phyloP scores from a whole-genome alignment of 2,888 invertebrate species.

The Drepana falcataria region DNA sequence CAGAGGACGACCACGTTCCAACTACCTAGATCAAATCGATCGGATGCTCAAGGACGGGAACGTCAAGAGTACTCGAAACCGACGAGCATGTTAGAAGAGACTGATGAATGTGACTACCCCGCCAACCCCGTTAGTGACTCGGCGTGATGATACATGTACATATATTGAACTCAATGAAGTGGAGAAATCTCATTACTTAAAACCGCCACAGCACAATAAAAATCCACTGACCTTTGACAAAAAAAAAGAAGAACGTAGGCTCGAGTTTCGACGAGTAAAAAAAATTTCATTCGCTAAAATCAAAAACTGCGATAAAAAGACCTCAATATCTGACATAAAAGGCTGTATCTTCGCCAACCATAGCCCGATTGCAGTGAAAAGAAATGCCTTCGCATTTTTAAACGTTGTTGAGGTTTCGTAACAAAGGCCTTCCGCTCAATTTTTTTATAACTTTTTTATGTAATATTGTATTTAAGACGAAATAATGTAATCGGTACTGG shows the following conservation, averaged over 20 bases:
- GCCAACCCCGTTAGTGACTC: too few relatives aligned
- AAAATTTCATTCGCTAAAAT: slow-evolving; percentile 37
- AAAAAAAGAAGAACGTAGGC: slow-evolving; percentile 12
- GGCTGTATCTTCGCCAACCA: slow-evolving; percentile 16
- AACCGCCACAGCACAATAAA: slow-evolving; percentile 17
- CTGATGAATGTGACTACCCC: too few relatives aligned
- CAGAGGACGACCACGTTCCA: too few relatives aligned
- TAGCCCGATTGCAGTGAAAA: slow-evolving; percentile 21
- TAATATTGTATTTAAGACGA: background rate
- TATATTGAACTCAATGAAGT: too few relatives aligned
- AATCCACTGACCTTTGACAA: slow-evolving; percentile 16
- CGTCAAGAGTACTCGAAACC: too few relatives aligned
- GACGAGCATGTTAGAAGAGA: too few relatives aligned
- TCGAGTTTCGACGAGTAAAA: slow-evolving; percentile 14
- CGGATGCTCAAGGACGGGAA: too few relatives aligned
- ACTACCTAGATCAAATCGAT: too few relatives aligned
- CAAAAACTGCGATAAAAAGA: slow-evolving; percentile 24
- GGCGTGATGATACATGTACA: too few relatives aligned
- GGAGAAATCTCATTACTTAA: slow-evolving; percentile 28
- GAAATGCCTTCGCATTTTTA: slow-evolving; percentile 20
- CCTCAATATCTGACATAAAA: slow-evolving; percentile 28
- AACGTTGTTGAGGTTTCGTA: slow-evolving; percentile 22
- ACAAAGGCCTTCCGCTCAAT: slow-evolving; percentile 20
- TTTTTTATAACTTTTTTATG: slow-evolving; percentile 14
- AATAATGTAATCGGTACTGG: too few relatives aligned